Base-by-base conservation (phyloP, 2,113 vertebrate genomes). In the Clupea harengus region DNA sequence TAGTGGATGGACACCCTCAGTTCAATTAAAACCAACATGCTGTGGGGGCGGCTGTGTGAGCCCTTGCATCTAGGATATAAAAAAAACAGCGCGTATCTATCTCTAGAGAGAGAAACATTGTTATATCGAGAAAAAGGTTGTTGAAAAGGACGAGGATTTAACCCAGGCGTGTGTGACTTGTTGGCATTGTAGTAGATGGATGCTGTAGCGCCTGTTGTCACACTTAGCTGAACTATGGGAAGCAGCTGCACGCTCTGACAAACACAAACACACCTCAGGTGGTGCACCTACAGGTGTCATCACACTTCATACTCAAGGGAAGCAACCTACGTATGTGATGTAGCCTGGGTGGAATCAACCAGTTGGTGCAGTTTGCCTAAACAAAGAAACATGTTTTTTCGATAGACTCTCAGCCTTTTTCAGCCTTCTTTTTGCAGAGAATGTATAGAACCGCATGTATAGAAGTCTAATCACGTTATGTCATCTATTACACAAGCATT, bases 21-120 rank as follows among this genome's bases (percentile, higher is more conserved):
- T 83, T 89, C 87, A 89, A 89, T 90, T 89, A 90, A 83, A 83
- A 88, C 81, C 84, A 83, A 83, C 87, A 86, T 78, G 49, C 86
- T 89, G 85, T 44, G 57, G 86, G 57, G 28, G 18, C 78, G 72
- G 28, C 87, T 78, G 64, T 52, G 39, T 81, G 80, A 83, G 81
- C 44, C 39, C 72, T 47, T 6, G 81, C 47, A 18, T 47, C 64
- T 32, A 39, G 13, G 46, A 49, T 39, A 54, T 22, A 45, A 52
- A 86, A 83, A 47, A 84, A 84, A 44, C 47, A 49, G 8, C 47
- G 39, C 5, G 54, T 1, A 60, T 60, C 18, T 22, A 4, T 60
- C 54, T 60, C 32, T 32, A 5, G 10, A 13, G 72, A 75, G n/a
- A 78, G 32, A 39, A 78, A 15, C 10, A 3, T 0, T 39, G 72